Conservation (phyloP, 2,797 vertebrate species). For the Pampus argenteus region DNA sequence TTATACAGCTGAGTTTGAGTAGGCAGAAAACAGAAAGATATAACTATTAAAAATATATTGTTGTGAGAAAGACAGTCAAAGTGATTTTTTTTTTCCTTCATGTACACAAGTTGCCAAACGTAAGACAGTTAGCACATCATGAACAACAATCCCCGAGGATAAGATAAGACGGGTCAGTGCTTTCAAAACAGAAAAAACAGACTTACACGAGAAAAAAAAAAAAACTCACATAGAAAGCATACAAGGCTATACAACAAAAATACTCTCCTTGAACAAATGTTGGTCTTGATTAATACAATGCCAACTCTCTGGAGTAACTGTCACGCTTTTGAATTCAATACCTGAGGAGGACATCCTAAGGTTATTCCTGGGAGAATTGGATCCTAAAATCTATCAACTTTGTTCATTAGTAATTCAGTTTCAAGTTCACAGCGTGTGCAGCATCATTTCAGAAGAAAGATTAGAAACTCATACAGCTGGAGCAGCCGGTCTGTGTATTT, state of each 20-base stretch:
- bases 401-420: slow-evolving; percentile 56
- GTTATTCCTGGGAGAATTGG: slow-evolving; percentile 66
- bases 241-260: background rate
- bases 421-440: slow-evolving; percentile 45
- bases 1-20: no score
- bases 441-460: slow-evolving; percentile 49
- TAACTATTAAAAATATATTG: background rate
- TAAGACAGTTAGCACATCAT: no score
- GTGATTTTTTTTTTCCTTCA: no score
- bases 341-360: slow-evolving; percentile 57
- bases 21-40: no score
- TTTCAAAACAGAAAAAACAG: no score
- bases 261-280: slow-evolving; percentile 9
- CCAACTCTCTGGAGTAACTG: slow-evolving; percentile 6
- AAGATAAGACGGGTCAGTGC: no score
- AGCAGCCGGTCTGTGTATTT: slow-evolving; percentile 38
- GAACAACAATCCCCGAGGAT: no score
- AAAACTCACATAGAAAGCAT: no score
- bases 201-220: no score
- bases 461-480: slow-evolving; percentile 47
- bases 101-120: no score
- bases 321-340: slow-evolving; percentile 49
- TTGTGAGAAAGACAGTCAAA: background rate
- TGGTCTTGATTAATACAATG: slow-evolving; percentile 24
- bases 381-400: slow-evolving; percentile 61